Evolutionary conservation across 2,888 invertebrate species (phyloP), one percentile per base, ranked within the genome.

Genomic region (Lordiphosa fenestrarum): DNA sequence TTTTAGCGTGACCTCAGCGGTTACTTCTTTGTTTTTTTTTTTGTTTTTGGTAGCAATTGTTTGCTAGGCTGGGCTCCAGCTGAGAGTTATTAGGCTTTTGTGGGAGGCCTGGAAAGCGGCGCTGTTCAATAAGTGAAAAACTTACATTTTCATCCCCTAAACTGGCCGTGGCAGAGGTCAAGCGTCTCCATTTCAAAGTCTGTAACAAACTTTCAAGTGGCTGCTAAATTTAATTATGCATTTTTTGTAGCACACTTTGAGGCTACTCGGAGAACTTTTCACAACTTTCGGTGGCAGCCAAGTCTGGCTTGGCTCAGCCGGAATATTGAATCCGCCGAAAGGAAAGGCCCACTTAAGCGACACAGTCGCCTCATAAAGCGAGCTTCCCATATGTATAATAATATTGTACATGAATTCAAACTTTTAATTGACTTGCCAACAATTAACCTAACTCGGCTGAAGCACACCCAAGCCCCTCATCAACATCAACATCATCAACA

Each of bases 1-100:
- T 69, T 69, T 71, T 63, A 59, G 70, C 60, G 61, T 63, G 67
- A 72, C 61, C 70, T 70, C 65, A 68, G 60, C 57, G 30, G 25
- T 25, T 10, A 7, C 19, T 46, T 13, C n/a, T 35, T 44, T 12
- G 9, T 41, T 23, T 41, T 35, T 9, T 25, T 47, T 50, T 42
- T 63, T 40, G 51, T 15, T 15, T 15, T 15, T 15, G 1, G 15
- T 15, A 1, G 47, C 53, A 59, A 58, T 30, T 55, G 42, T 46
- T 44, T 53, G 38, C 23, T 15, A 36, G 38, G 13, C 13, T 35
- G 49, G 40, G 12, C 10, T 36, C 25, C 33, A 30, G 25, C 37
- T 36, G 40, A 36, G 21, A 15, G 7, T 46, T 39, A 46, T n/a
- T 58, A 13, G 30, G 10, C 5, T 4, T 19, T 4, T 19, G 13